Percentiles rank a stretch among this genome's conserved stretches.
Evolutionary conservation across 2,888 invertebrate genomes (phyloP).

Genomic region (Lapara coniferarum): DNA sequence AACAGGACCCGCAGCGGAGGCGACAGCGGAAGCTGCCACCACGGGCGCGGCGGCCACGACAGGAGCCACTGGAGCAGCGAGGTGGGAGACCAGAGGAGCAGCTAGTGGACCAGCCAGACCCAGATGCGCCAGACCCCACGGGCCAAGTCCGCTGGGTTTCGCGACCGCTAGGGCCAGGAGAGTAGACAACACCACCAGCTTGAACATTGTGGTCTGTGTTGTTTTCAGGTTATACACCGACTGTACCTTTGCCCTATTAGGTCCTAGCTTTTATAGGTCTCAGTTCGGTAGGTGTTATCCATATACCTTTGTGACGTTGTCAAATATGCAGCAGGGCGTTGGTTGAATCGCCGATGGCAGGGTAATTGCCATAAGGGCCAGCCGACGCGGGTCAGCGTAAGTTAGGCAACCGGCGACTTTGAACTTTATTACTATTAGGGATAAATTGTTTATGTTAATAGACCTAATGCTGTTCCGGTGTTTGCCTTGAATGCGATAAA

Average conservation of each 20-base stretch:
- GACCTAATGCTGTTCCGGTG: constrained; percentile 54
- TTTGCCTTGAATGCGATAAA: constrained; percentile 77
- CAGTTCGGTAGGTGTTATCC: constrained; percentile 68
- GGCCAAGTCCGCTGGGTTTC: constrained; percentile 59
- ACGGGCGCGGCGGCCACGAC: constrained; percentile 40
- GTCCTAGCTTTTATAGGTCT: constrained; percentile 69
- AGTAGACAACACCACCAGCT: constrained; percentile 86
- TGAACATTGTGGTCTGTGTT: constrained; percentile 83
- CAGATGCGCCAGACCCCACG: constrained; percentile 36
- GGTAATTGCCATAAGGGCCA: constrained; percentile 56
- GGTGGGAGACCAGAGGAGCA: constrained; percentile 55
- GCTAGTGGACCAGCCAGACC: constrained; percentile 45
- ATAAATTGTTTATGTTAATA: constrained; percentile 51
- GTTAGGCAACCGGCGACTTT: constrained; percentile 38
- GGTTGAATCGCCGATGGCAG: constrained; percentile 56
- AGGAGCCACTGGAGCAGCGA: constrained; percentile 45
- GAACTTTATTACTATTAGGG: constrained; percentile 47
- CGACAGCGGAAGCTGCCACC: constrained; percentile 40
- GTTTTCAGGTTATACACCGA: constrained; percentile 65
- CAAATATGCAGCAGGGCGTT: constrained; percentile 70
- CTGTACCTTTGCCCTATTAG: constrained; percentile 61
- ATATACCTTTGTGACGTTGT: constrained; percentile 72
- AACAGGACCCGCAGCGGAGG: constrained; percentile 48
- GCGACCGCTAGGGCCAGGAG: constrained; percentile 84
- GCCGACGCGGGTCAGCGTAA: constrained; percentile 18